Percentiles rank a stretch among this genome's conserved stretches.
Conservation (phyloP, 2,888 invertebrate species). For the Eupeodes latifasciatus region DNA sequence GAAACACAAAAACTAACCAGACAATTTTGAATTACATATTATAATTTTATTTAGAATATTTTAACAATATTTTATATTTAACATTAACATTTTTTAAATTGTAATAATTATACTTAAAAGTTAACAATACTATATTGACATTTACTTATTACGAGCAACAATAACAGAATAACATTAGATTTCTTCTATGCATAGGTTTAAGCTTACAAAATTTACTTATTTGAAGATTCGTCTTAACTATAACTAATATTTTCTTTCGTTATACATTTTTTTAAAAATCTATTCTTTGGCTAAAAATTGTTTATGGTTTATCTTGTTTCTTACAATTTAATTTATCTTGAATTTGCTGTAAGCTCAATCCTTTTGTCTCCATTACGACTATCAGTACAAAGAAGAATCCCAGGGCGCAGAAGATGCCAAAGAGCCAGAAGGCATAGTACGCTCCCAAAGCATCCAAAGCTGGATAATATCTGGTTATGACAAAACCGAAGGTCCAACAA, state of each 20-base stretch:
- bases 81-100: background rate
- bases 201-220: background rate
- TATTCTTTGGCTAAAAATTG: background rate
- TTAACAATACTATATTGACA: conserved; percentile 32
- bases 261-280: background rate
- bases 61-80: background rate
- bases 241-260: background rate
- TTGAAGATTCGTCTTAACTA: conserved; percentile 14
- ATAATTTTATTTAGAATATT: background rate
- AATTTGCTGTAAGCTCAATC: conserved; percentile 93
- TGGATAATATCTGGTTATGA: conserved; percentile 90
- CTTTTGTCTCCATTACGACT: conserved; percentile 94
- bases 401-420: conserved; percentile 86
- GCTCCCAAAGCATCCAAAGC: conserved; percentile 87
- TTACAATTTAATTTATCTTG: conserved; percentile 88
- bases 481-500: conserved; percentile 91
- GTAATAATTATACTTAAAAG: conserved; percentile 2
- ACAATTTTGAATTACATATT: background rate
- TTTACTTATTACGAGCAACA: background rate
- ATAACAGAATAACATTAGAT: conserved; percentile 3
- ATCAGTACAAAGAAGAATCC: conserved; percentile 90
- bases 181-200: background rate
- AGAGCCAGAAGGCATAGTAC: conserved; percentile 90
- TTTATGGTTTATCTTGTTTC: conserved; percentile 78
- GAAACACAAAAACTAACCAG: background rate